phyloP scores from a whole-genome alignment of 1,140 invertebrate species.

The Tyrophagus putrescentiae region DNA sequence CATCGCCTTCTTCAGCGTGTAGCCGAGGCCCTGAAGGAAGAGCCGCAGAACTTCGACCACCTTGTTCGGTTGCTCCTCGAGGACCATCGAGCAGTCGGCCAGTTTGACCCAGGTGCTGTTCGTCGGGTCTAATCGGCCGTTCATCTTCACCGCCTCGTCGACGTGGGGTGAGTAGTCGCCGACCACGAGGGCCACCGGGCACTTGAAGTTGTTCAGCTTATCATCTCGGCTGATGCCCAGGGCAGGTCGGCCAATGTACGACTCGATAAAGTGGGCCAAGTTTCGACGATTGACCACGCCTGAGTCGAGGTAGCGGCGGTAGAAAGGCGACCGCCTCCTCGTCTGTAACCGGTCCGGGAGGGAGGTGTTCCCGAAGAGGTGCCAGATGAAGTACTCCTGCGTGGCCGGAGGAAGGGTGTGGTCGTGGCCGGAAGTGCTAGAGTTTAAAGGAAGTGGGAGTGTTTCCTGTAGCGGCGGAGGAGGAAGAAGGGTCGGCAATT shows the following conservation, averaged over 20 bases:
- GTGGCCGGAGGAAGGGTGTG: conserved; percentile 8
- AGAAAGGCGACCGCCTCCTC: conserved; percentile 80
- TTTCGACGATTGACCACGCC: conserved; percentile 84
- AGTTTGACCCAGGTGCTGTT: conserved; percentile 98
- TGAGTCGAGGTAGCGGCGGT: conserved; percentile 63
- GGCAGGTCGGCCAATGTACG: conserved; percentile 49
- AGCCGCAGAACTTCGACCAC: conserved; percentile 89
- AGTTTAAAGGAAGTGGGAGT: conserved; percentile 34
- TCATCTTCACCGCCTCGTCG: conserved; percentile 81
- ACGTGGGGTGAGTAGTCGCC: conserved; percentile 49
- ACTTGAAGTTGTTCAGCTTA: conserved; percentile 20
- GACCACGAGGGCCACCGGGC: conserved; percentile 18
- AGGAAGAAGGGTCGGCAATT: neutral
- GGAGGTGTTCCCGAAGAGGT: conserved; percentile 81
- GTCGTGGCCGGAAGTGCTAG: conserved; percentile 50
- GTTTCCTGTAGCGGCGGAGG: neutral
- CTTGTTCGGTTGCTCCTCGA: conserved; percentile 95
- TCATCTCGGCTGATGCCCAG: conserved; percentile 21
- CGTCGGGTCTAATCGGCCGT: conserved; percentile 80
- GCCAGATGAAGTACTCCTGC: conserved; percentile 96
- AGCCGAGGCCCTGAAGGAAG: conserved; percentile 96
- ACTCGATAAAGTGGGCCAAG: conserved; percentile 83
- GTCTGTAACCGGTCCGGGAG: conserved; percentile 67
- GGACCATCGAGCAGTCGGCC: conserved; percentile 91
- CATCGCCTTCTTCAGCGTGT: conserved; percentile 34